Evolutionary conservation across 92 coral and sea anemone genomes (phyloP).

Genomic region (Zoanthus solanderi): DNA sequence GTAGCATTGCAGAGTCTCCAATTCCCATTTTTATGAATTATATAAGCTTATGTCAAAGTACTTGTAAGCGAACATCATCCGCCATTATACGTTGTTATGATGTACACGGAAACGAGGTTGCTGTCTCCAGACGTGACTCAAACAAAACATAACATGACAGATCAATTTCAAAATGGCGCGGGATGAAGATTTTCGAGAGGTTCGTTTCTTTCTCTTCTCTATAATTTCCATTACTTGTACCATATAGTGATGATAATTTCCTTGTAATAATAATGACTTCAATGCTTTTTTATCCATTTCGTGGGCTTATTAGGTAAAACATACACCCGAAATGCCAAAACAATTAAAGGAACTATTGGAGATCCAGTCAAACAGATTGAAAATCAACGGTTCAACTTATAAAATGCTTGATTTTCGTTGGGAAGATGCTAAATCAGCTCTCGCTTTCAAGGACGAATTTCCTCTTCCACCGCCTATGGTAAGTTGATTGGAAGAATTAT

Average conservation of each 20-base stretch:
- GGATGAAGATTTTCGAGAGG: slow-evolving; percentile 44
- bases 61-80: background rate
- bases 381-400: slow-evolving; percentile 33
- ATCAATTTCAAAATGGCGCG: slow-evolving; percentile 91
- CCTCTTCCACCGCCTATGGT: slow-evolving; percentile 84
- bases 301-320: slow-evolving; percentile 32
- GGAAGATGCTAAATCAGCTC: slow-evolving; percentile 44
- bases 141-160: background rate
- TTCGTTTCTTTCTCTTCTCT: background rate
- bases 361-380: slow-evolving; percentile 43
- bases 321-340: slow-evolving; percentile 69
- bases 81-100: background rate
- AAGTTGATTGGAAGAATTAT: slow-evolving; percentile 2
- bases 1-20: slow-evolving; percentile 1
- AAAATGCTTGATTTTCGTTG: slow-evolving; percentile 36
- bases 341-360: slow-evolving; percentile 71
- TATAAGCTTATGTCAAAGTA: background rate
- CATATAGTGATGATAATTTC: background rate
- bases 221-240: background rate
- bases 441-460: slow-evolving; percentile 54
- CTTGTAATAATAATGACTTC: background rate
- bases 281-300: background rate
- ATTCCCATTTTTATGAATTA: slow-evolving; percentile 10
- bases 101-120: slow-evolving; percentile 27
- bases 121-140: background rate